Evolutionary conservation across 2,888 invertebrate species (phyloP), one percentile per base, ranked within the genome.

Genomic region (Xestia ashworthii): DNA sequence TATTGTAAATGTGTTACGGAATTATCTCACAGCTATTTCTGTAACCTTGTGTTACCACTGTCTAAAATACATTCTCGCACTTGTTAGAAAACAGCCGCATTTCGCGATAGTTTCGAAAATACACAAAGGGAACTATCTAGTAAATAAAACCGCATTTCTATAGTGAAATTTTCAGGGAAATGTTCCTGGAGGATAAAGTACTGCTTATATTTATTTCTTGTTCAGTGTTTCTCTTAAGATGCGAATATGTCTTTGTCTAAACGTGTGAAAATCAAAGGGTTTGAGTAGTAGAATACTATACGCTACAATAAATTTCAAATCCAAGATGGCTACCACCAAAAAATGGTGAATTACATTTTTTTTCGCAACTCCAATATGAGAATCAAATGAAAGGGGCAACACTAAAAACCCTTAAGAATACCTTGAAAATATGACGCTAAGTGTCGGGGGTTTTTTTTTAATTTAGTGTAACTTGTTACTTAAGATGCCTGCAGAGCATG

Each of bases 111-210:
- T 66, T 82, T 46, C 58, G 50, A 12, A 3, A 58, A 66, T 48
- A 66, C 55, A 77, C 55, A 77, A 69, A 46, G 22, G 25, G 64
- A 80, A 78, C 38, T 53, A 66, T 50, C 50, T 32, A 58, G 76
- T 76, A 62, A 83, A 68, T 69, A 69, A 78, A 83, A 83, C 83
- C 80, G 60, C 68, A 83, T 65, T 80, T 65, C 41, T 8, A 9
- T 78, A 4, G 58, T 25, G n/a, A 78, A 83, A 80, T 78, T 82
- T 60, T 65, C 64, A 38, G 11, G 3, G 9, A 74, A 62, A 70
- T 48, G n/a, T 53, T 68, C 3, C 12, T 25, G 19, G 25, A 77
- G 46, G 41, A 83, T 70, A 67, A 48, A 62, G 60, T 41, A 60
- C 73, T 38, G 25, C 9, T 48, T 66, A 69, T n/a, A 67, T 55